phyloP scores from a whole-genome alignment of 30 jellyfish, hydroid and myxozoan species.

The Turritopsis dohrnii region DNA sequence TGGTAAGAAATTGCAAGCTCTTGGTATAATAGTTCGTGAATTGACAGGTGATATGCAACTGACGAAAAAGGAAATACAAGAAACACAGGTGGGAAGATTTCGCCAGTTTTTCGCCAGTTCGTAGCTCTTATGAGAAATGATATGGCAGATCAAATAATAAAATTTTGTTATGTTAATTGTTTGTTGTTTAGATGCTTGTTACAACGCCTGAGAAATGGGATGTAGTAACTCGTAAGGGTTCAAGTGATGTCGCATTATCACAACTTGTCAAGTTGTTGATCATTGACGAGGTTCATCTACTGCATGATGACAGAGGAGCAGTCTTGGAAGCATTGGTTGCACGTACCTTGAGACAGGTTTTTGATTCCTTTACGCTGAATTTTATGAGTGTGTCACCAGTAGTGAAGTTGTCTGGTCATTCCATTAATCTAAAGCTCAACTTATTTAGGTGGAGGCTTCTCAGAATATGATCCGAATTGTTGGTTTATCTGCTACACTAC shows the following conservation, averaged over 20 bases:
- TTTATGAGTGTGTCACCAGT: too few species aligned
- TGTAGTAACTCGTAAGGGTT: conserved; percentile 90
- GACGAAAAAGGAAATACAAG: conserved; percentile 75
- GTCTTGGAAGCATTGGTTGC: conserved; percentile 98
- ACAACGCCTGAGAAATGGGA: conserved; percentile 99
- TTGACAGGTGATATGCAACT: conserved; percentile 98
- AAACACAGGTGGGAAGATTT: conserved; percentile 87
- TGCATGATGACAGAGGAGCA: conserved; percentile 99
- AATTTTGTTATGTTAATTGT: too few species aligned
- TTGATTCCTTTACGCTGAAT: too few species aligned
- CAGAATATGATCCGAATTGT: conserved; percentile 94
- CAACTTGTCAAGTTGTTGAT: conserved; percentile 82
- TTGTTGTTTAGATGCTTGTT: conserved; percentile 81
- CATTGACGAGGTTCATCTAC: conserved; percentile 97
- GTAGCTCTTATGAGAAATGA: too few species aligned
- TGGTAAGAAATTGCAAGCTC: conserved; percentile 67
- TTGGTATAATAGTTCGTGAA: conserved; percentile 80
- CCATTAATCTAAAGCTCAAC: background rate
- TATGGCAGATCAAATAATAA: too few species aligned
- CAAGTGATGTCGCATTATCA: conserved; percentile 93
- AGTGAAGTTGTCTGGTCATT: too few species aligned
- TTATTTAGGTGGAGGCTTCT: conserved; percentile 75
- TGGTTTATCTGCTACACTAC: conserved; percentile 97
- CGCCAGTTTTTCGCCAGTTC: too few species aligned
- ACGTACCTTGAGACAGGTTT: conserved; percentile 91